Evolutionary conservation across 2,113 vertebrate genomes (phyloP), one percentile per base, ranked within the genome.

Genomic region (Thunnus thynnus): DNA sequence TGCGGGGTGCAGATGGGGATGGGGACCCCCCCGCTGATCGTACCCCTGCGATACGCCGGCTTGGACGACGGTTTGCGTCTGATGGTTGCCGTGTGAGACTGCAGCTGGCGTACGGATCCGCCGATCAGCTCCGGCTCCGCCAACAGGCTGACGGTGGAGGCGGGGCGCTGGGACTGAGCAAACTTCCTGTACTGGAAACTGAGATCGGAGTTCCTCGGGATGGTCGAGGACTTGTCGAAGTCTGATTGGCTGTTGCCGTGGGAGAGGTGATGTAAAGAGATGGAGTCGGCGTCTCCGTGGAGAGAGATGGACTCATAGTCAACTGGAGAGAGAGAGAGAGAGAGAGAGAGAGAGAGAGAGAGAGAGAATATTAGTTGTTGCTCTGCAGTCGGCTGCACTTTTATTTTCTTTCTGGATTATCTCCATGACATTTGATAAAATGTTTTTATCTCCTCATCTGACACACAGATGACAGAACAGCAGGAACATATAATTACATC

Each of bases 241-340:
- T 96, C 95, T 0, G 94, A 88, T 36, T 94, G 95, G 78, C 86
- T 86, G 72, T 63, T 76, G 47, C 80, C 82, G 13, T 94, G 94
- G 3, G 86, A 80, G 67, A 95, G 91, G 44, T 95, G 95, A 27
- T 91, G 91, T 13, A 96, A 72, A 11, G 95, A 95, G 81, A 96
- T 52, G 69, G 92, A 92, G 82, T 91, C 91, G 0, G 52, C 56
- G 47, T 93, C 93, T 4, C 93, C 91, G 0, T 94, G 93, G 27
- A 96, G 91, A 2, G 96, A 96, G 86, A 96, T 93, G 68, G 94
- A 95, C 87, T 96, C 96, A 20, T 96, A 96, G 84, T 96, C 95
- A 1, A 92, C 86, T 94, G 72, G 32, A 41, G 61, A 52, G 27
- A 65, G 46, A 13, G 11, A 51, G 4, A 69, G 14, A 54, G 30